Evolutionary conservation across 2,113 vertebrate genomes (phyloP).

Genomic region (Hypanus sabinus): DNA sequence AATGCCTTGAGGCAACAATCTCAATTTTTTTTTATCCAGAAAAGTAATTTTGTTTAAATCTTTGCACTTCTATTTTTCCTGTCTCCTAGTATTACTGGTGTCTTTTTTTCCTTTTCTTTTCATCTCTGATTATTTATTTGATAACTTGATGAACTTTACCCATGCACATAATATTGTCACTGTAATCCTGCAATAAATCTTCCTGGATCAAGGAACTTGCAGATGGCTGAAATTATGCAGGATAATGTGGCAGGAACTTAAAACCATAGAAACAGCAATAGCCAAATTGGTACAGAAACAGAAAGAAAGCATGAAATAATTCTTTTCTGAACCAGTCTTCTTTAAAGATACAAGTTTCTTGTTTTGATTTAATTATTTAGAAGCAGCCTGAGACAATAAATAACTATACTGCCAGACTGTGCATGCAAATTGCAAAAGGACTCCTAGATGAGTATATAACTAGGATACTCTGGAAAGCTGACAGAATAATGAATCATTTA

Average conservation of each 20-base stretch:
- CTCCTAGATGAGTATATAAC: not conserved
- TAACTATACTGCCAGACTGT: not conserved
- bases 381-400: not conserved
- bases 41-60: conserved; percentile 8
- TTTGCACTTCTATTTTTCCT: conserved; percentile 8
- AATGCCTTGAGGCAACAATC: not conserved
- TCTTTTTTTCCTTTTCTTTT: not conserved
- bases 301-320: not conserved
- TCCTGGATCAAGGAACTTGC: not conserved
- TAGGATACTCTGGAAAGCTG: not conserved
- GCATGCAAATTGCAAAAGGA: not conserved
- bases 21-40: not conserved
- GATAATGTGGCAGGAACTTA: conserved; percentile 27
- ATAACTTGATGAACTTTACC: conserved; percentile 11
- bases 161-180: not conserved
- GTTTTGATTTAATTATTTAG: not conserved
- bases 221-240: conserved; percentile 6
- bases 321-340: not conserved
- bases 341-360: not conserved
- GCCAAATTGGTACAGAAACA: not conserved
- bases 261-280: not conserved
- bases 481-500: not conserved
- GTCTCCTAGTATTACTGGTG: not conserved
- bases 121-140: conserved; percentile 11
- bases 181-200: conserved; percentile 33